A percentile compares a stretch with the other conserved stretches of the same genome.
Evolutionary conservation across 35 echinoderm and acorn worm species (phyloP).

Genomic region (Eucidaris tribuloides): DNA sequence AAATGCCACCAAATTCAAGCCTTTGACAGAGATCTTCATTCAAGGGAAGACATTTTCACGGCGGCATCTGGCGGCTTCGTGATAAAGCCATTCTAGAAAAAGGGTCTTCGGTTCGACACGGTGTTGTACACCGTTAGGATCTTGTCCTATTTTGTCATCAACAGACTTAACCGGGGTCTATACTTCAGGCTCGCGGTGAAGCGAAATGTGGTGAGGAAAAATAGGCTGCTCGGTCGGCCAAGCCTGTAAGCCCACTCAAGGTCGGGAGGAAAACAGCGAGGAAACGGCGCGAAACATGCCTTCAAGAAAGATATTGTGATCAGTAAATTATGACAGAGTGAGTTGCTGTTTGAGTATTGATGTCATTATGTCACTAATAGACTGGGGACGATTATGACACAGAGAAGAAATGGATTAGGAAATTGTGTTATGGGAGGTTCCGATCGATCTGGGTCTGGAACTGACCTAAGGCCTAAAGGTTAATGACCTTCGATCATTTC

Average conservation of each 20-base stretch:
- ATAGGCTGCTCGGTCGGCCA: constrained; percentile 15
- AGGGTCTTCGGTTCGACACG: not conserved
- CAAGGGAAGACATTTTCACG: not conserved
- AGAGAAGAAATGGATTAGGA: too few species aligned
- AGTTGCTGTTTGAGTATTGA: too few species aligned
- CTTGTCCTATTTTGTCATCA: too few species aligned
- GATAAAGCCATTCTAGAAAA: not conserved
- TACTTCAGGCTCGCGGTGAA: not conserved
- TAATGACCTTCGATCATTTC: too few species aligned
- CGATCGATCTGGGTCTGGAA: constrained; percentile 7
- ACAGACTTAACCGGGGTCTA: too few species aligned
- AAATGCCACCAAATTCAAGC: not conserved
- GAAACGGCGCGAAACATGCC: not conserved
- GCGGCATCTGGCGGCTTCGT: not conserved
- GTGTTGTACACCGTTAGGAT: not conserved
- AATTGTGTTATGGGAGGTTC: constrained; percentile 18
- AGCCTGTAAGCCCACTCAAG: constrained; percentile 9
- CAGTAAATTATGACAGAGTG: too few species aligned
- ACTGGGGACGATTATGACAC: too few species aligned
- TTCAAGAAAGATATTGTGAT: not conserved
- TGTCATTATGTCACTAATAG: too few species aligned
- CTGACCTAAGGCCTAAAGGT: constrained; percentile 18
- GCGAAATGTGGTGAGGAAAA: not conserved
- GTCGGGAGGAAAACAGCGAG: not conserved
- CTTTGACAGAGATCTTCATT: not conserved